Evolutionary conservation across 2,113 vertebrate genomes (phyloP), one percentile per base, ranked within the genome.

Genomic region (Xyrauchen texanus): DNA sequence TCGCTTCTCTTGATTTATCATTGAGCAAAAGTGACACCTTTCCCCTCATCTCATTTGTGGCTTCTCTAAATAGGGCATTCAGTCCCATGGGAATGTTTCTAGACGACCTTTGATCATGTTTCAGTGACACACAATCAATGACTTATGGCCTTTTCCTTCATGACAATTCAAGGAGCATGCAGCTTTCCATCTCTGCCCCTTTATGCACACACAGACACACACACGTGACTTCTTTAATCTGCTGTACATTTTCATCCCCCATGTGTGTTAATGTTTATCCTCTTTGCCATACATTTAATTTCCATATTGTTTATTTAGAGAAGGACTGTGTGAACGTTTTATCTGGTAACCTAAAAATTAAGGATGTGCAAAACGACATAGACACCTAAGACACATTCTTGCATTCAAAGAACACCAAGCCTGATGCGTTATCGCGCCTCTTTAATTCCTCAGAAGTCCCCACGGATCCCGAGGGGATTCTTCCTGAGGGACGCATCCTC

Each of bases 131-230:
- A 34, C 75, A 76, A 82, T 88, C 84, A 77, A 86, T 86, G 66
- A 21, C 52, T 69, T 80, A 75, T 87, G 84, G 82, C 87, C 85
- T 88, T 88, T 88, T 81, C 81, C 62, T 83, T 64, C 16, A 12
- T 81, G 78, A 70, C 68, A 65, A 65, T 71, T 73, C 74, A 76
- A 21, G 2, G 15, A 78, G 73, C 7, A 52, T 82, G 49, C 53
- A 49, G 76, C 75, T 75, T 67, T 62, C 74, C 76, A 58, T 71
- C 79, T 80, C 60, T 45, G 68, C 21, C 71, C 71, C 60, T 62
- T 47, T 68, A 34, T 67, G 53, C 66, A 67, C 79, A 81, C 57
- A 69, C 62, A 77, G 68, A 72, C 68, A 80, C 77, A 34, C 21
- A 34, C 21, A 34, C 21, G 21, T 3, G 21, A 15, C 68, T 77